Conservation (phyloP, 2,888 invertebrate genomes). For the Phytoseiulus persimilis region DNA sequence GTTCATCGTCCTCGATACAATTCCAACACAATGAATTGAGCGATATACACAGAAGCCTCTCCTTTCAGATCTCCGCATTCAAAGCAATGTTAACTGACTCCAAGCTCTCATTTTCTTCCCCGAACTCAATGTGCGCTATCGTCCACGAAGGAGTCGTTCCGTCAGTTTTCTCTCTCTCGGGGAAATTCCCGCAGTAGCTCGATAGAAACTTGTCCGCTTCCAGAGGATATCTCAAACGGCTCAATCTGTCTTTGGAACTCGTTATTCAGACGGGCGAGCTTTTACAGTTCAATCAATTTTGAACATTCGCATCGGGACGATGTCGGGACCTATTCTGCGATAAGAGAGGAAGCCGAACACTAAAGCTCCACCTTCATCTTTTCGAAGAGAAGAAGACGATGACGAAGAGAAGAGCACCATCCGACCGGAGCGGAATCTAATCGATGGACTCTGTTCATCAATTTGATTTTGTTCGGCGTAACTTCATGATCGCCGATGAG, state of each 20-base stretch:
- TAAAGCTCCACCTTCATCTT: neutral
- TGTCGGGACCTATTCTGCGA: neutral
- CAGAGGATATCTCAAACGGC: no score
- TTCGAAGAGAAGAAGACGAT: neutral
- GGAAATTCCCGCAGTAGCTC: no score
- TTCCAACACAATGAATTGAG: neutral
- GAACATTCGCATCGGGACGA: neutral
- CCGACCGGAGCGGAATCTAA: neutral
- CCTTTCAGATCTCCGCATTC: neutral
- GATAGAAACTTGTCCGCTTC: no score
- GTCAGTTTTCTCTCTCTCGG: no score
- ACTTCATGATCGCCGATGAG: neutral
- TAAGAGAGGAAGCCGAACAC: neutral
- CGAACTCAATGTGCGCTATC: neutral
- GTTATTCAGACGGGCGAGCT: neutral
- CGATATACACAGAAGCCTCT: neutral
- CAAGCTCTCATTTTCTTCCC: neutral
- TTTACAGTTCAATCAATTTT: neutral
- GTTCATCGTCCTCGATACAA: neutral
- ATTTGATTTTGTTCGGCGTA: neutral
- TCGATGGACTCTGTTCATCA: neutral
- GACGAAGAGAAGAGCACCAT: neutral
- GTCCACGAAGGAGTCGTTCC: no score
- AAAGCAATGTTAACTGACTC: neutral
- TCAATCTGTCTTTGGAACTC: neutral